Percentiles rank a stretch among this genome's conserved stretches.
Evolutionary conservation across 2,113 vertebrate genomes (phyloP).

Genomic region (Epinephelus lanceolatus): DNA sequence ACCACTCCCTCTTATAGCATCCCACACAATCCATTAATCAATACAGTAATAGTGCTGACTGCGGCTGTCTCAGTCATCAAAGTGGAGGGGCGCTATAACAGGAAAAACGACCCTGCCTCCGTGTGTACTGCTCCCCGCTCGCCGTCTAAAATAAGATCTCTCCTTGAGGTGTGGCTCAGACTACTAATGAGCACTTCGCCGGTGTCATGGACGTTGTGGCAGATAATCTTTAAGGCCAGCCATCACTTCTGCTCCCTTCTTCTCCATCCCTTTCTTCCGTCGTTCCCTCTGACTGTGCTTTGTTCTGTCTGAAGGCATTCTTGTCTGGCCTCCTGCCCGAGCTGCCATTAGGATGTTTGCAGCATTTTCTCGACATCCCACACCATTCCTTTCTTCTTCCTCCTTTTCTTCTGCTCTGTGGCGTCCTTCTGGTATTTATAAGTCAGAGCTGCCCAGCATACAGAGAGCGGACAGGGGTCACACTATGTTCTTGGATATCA

Average conservation of each 20-base stretch:
- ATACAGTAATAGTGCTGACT: slow-evolving; percentile 82
- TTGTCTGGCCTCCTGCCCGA: slow-evolving; percentile 68
- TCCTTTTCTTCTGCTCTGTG: slow-evolving; percentile 15
- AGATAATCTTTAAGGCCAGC: slow-evolving; percentile 60
- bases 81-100: slow-evolving; percentile 42
- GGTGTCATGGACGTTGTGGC: slow-evolving; percentile 40
- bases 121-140: slow-evolving; percentile 37
- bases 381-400: slow-evolving; percentile 37
- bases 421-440: slow-evolving; percentile 39
- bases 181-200: slow-evolving; percentile 77
- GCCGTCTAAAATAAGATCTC: slow-evolving; percentile 75
- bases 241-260: slow-evolving; percentile 28
- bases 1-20: slow-evolving; percentile 52
- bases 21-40: slow-evolving; percentile 72
- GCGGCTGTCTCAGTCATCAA: slow-evolving; percentile 48
- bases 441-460: not conserved
- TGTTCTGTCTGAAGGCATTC: slow-evolving; percentile 65
- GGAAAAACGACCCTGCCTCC: slow-evolving; percentile 63
- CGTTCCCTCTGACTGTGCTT: slow-evolving; percentile 34
- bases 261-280: slow-evolving; percentile 20
- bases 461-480: not conserved
- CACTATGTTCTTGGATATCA: slow-evolving; percentile 11
- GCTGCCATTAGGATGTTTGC: slow-evolving; percentile 69
- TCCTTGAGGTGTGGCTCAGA: slow-evolving; percentile 81
- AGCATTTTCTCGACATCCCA: slow-evolving; percentile 60